A percentile compares a stretch with the other conserved stretches of the same genome.
Evolutionary conservation across 2,113 vertebrate genomes (phyloP).

Genomic region (Cottus gobio): DNA sequence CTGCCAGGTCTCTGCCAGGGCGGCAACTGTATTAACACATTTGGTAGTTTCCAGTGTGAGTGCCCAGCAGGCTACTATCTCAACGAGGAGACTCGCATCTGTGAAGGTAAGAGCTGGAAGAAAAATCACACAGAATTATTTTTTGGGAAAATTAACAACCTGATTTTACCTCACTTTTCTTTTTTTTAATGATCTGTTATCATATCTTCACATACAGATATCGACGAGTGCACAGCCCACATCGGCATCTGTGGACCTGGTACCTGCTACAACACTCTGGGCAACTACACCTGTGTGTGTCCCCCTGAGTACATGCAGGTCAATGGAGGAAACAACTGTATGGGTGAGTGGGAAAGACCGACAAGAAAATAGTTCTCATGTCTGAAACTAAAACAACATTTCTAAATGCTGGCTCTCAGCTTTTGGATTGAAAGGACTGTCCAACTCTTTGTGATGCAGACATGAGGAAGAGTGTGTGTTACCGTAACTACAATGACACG

Average conservation of each 20-base stretch:
- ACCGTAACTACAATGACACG: constrained; percentile 91
- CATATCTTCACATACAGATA: constrained; percentile 80
- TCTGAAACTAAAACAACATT: neutral
- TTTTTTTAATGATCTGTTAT: neutral
- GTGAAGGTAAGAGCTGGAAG: constrained; percentile 86
- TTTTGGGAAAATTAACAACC: neutral
- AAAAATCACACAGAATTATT: neutral
- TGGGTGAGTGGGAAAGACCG: constrained; percentile 83
- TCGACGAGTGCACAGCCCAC: constrained; percentile 91
- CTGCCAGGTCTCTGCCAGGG: constrained; percentile 93
- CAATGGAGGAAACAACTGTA: constrained; percentile 93
- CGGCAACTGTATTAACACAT: constrained; percentile 92
- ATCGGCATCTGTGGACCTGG: constrained; percentile 91
- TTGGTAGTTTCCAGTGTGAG: constrained; percentile 95
- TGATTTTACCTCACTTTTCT: neutral
- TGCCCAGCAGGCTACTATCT: constrained; percentile 93
- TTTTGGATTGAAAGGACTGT: neutral
- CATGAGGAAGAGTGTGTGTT: constrained; percentile 93
- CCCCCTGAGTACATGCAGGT: constrained; percentile 95
- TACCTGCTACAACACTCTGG: constrained; percentile 95
- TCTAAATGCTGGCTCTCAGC: neutral
- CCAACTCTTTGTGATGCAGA: constrained; percentile 67
- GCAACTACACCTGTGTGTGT: constrained; percentile 95
- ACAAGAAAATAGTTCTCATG: neutral
- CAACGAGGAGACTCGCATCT: constrained; percentile 89